A percentile compares a stretch with the other conserved stretches of the same genome.
These are phyloP conservation scores for Tachuris rubrigastra DNA, from an alignment of 2,113 vertebrate species.

Conservation along the genomic window DNA sequence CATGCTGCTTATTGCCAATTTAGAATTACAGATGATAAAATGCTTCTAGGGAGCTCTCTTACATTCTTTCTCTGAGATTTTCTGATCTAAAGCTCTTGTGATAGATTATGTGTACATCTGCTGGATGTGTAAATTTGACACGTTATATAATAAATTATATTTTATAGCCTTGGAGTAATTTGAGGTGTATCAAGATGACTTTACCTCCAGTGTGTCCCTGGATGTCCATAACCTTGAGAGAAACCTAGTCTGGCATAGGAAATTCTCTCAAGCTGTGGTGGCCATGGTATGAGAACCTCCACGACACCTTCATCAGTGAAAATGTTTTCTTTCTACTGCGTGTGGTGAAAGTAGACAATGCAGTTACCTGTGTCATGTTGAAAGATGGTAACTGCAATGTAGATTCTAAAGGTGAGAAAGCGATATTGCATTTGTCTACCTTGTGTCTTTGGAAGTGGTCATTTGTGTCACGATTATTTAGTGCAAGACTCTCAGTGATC, in stretches of 20 bases:
- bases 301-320: fast-evolving
- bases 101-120: not conserved
- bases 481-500: not conserved
- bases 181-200: not conserved
- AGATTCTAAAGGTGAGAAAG: not conserved
- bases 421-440: not conserved
- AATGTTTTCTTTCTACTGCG: not conserved
- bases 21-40: not conserved
- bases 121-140: not conserved
- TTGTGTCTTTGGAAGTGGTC: not conserved
- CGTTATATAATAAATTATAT: not conserved
- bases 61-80: not conserved
- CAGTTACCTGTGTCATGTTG: not conserved
- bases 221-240: not conserved
- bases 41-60: not conserved
- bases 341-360: not conserved
- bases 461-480: not conserved
- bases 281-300: not conserved
- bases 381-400: not conserved
- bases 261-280: not conserved
- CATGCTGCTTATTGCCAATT: not conserved
- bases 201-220: not conserved
- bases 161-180: not conserved
- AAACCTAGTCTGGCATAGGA: not conserved
- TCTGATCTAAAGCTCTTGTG: not conserved